These are phyloP conservation scores for Steinernema feltiae DNA, from an alignment of 1,140 invertebrate genomes.

Conservation along the genomic window DNA sequence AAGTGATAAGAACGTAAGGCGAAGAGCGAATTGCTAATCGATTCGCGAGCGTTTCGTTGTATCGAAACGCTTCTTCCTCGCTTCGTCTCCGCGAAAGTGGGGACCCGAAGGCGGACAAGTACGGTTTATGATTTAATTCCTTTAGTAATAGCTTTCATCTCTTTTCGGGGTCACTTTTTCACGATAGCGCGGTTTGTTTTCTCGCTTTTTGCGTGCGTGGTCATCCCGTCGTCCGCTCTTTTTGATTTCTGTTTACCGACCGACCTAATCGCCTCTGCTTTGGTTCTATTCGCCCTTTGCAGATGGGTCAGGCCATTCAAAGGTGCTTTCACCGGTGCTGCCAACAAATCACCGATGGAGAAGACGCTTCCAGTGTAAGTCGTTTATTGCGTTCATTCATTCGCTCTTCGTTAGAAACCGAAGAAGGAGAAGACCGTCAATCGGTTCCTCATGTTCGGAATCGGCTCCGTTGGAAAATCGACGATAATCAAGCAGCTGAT, in stretches of 20 bases:
- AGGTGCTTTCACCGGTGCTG: no score
- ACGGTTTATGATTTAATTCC: no score
- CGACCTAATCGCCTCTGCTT: neutral
- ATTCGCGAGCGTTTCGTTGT: constrained; percentile 7
- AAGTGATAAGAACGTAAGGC: neutral
- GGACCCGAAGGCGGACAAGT: no score
- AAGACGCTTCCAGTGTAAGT: neutral
- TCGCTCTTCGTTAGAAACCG: neutral
- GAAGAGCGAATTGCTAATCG: neutral
- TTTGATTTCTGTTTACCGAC: neutral
- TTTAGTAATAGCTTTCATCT: no score
- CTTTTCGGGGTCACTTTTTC: no score
- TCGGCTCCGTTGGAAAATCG: neutral
- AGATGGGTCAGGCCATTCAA: neutral
- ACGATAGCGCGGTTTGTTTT: no score
- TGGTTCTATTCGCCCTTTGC: neutral
- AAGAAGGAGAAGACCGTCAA: neutral
- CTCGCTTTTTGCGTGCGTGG: no score
- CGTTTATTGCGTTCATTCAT: neutral
- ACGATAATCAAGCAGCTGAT: constrained; percentile 10
- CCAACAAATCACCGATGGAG: neutral
- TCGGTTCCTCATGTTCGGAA: neutral
- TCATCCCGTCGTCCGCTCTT: no score
- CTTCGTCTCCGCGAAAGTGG: neutral
- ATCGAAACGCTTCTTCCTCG: neutral